Evolutionary conservation across 2,797 vertebrate species (phyloP).

Genomic region (Argentina silus): DNA sequence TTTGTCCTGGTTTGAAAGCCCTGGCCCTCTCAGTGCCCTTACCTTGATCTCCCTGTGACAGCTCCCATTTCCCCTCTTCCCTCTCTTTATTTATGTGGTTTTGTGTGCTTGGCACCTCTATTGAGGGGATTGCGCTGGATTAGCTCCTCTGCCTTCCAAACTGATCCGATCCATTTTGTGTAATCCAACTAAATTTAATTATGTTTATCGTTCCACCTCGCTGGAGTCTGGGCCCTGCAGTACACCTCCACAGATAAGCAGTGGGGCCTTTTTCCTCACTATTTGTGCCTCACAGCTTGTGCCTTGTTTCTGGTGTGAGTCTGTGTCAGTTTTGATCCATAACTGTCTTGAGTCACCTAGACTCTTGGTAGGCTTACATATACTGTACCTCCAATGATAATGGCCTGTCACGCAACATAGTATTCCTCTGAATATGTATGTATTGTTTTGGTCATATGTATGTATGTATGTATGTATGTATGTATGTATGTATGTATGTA

Average conservation of each 20-base stretch:
- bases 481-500: not conserved
- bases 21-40: slow-evolving; percentile 33
- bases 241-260: slow-evolving; percentile 74
- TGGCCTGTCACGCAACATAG: slow-evolving; percentile 41
- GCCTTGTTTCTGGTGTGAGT: slow-evolving; percentile 67
- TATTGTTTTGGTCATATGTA: slow-evolving; percentile 16
- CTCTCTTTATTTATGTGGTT: slow-evolving; percentile 63
- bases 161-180: slow-evolving; percentile 80
- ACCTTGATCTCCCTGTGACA: slow-evolving; percentile 42
- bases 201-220: slow-evolving; percentile 80
- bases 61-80: slow-evolving; percentile 12
- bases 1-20: not conserved
- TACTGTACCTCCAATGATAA: slow-evolving; percentile 49
- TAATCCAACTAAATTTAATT: slow-evolving; percentile 83
- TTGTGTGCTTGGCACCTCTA: slow-evolving; percentile 69
- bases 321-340: slow-evolving; percentile 68
- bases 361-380: slow-evolving; percentile 56
- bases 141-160: slow-evolving; percentile 73
- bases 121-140: slow-evolving; percentile 79
- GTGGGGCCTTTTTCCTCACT: slow-evolving; percentile 45
- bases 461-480: not conserved
- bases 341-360: slow-evolving; percentile 67
- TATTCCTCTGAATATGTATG: not conserved
- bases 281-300: slow-evolving; percentile 23
- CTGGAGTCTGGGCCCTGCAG: slow-evolving; percentile 66